Evolutionary conservation across 2,113 vertebrate species (phyloP), one percentile per base, ranked within the genome.

Genomic region (Neoarius graeffei): DNA sequence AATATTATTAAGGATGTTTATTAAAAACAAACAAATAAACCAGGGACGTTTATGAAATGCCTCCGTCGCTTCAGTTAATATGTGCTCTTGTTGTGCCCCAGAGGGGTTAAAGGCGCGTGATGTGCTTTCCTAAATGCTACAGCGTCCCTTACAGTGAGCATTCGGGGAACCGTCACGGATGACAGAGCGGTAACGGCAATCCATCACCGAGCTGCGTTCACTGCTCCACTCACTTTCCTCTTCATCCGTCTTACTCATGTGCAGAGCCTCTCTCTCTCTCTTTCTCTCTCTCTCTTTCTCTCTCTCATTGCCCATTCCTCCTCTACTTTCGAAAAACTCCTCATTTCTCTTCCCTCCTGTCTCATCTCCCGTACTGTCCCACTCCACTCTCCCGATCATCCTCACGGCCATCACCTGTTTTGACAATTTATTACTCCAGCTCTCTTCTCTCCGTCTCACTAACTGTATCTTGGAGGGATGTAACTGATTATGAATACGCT

Each of bases 141-240:
- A 1, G 15, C 42, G 81, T 35, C n/a, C 4, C 30, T 6, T 23
- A 13, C 13, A 85, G 87, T 10, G 67, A 27, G 25, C 15, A 23
- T n/a, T 48, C 56, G 9, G 19, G 67, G 62, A 84, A 73, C 30
- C 35, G 54, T 80, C 17, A n/a, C 67, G 76, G 85, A 83, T 67
- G 86, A 60, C 90, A 80, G 89, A 88, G 19, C 3, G 89, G 87
- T 81, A 71, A 42, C 73, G 35, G 86, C 71, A 42, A 88, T 90
- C 66, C 87, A 86, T 91, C 89, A 89, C 57, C 13, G 9, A 52
- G 48, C 82, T 81, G 60, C 66, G 25, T 69, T 86, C 74, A 30
- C 71, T 82, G 71, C 86, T 88, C 87, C 81, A 8, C 59, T 83
- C 77, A 54, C 80, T 81, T 89, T 76, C 52, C 64, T 76, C 50